Evolutionary conservation across 2,888 invertebrate species (phyloP), one percentile per base, ranked within the genome.

Genomic region (Napeogenes inachia): DNA sequence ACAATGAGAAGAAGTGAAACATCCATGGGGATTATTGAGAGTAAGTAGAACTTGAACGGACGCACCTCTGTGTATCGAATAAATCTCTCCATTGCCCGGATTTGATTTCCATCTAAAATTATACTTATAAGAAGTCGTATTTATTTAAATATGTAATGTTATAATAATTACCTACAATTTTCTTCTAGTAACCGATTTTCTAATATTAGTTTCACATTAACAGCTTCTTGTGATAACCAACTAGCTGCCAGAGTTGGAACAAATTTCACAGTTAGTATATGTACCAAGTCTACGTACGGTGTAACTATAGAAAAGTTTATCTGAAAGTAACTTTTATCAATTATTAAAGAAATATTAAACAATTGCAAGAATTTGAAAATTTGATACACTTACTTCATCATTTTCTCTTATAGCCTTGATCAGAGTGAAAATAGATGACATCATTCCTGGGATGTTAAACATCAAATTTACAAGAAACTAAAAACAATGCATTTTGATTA

Each of bases 221-320:
- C 4, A 13, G 47, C 47, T 13, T 47, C 47, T 47, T 47, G 47
- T 47, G 47, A n/a, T 47, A 47, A 13, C n/a, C n/a, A n/a, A n/a
- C 13, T 13, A 13, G 47, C 47, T 13, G 47, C 47, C n/a, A 47
- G 4, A 5, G 47, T 47, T 47, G 47, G 47, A 13, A 13, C 5
- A 21, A 47, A n/a, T 4, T 47, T 47, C n/a, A 47, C 47, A n/a
- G 21, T 8, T 4, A 47, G 5, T 5, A 47, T 4, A 8, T n/a
- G n/a, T 47, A 47, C 8, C 47, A 47, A 4, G 13, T 47, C 47
- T 47, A 47, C 13, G 8, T 47, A 47, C 42, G 42, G 42, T 13
- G 13, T 13, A 0, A 47, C 4, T 13, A 21, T 13, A 6, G 47
- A 5, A 4, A 13, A 13, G 4, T 13, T 47, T 4, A 47, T n/a